A percentile compares a stretch with the other conserved stretches of the same genome.
Conservation (phyloP, 2,113 vertebrate genomes). For the Marmota flaviventris region DNA sequence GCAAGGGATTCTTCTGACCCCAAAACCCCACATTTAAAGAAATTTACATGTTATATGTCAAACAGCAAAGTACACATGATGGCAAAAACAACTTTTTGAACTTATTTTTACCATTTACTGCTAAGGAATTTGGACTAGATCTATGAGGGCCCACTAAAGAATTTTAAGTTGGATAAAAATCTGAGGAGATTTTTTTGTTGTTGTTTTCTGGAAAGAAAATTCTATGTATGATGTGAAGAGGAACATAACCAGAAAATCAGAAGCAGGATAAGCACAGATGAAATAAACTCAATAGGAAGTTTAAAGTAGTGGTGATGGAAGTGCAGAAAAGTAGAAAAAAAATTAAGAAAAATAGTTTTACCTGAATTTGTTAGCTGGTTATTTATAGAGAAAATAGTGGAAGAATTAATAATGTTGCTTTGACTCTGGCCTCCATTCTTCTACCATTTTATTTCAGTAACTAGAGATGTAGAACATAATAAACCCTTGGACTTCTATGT, state of each 20-base stretch:
- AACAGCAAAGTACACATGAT: background rate
- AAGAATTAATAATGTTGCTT: background rate
- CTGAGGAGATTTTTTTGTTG: no score
- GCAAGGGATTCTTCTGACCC: accelerated
- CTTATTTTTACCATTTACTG: background rate
- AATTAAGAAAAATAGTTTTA: background rate
- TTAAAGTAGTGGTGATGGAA: background rate
- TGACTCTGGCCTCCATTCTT: background rate
- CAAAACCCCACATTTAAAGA: background rate
- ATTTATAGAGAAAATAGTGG: background rate
- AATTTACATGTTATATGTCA: background rate
- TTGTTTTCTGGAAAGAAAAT: no score
- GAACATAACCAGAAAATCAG: background rate
- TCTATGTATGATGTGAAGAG: background rate
- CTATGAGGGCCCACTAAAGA: background rate
- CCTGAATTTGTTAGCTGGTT: background rate
- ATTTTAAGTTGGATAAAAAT: background rate
- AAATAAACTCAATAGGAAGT: background rate
- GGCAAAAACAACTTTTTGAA: background rate
- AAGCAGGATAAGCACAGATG: background rate
- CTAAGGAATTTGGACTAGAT: background rate
- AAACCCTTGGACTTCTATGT: background rate
- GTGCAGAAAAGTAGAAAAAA: background rate
- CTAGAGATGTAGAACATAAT: background rate
- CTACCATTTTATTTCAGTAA: background rate